These are phyloP conservation scores for Ophion costatus DNA, from an alignment of 2,888 invertebrate species.

Conservation along the genomic window DNA sequence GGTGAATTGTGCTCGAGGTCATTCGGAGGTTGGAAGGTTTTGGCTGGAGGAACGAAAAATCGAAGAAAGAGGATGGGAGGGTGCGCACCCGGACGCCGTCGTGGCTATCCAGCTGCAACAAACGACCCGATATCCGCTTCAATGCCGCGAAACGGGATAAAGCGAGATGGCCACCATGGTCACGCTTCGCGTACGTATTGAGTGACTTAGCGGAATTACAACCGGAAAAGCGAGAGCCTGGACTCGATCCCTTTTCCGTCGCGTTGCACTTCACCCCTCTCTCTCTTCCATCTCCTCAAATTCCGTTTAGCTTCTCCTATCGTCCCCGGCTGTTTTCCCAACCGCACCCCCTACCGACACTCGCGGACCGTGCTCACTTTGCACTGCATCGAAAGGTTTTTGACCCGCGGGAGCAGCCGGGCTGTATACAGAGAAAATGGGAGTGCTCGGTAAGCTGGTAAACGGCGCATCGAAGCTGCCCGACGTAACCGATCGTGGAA, in stretches of 20 bases:
- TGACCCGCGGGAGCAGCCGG: not conserved
- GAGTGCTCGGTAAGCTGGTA: not conserved
- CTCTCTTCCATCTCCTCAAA: not conserved
- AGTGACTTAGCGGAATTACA: conserved; percentile 62
- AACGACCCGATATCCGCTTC: conserved; percentile 46
- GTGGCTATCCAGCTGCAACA: conserved; percentile 29
- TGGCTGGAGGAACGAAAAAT: conserved; percentile 46
- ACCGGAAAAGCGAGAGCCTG: conserved; percentile 47
- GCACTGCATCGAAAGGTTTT: conserved; percentile 2
- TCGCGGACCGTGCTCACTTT: not conserved
- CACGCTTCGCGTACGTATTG: conserved; percentile 63
- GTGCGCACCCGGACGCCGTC: conserved; percentile 31
- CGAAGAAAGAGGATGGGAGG: conserved; percentile 35
- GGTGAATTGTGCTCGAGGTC: not conserved
- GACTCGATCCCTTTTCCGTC: conserved; percentile 14
- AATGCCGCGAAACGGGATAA: conserved; percentile 41
- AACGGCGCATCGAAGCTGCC: not conserved
- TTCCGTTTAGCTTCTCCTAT: conserved; percentile 14
- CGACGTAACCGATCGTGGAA: not conserved
- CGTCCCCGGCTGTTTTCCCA: not conserved
- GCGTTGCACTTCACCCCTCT: not conserved
- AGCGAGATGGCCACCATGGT: conserved; percentile 41
- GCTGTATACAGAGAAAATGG: not conserved
- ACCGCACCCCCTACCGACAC: conserved; percentile 5
- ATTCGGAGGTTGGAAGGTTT: conserved; percentile 30